Evolutionary conservation across 1,140 invertebrate genomes (phyloP).

Genomic region (Pseudobourletiella spinata): DNA sequence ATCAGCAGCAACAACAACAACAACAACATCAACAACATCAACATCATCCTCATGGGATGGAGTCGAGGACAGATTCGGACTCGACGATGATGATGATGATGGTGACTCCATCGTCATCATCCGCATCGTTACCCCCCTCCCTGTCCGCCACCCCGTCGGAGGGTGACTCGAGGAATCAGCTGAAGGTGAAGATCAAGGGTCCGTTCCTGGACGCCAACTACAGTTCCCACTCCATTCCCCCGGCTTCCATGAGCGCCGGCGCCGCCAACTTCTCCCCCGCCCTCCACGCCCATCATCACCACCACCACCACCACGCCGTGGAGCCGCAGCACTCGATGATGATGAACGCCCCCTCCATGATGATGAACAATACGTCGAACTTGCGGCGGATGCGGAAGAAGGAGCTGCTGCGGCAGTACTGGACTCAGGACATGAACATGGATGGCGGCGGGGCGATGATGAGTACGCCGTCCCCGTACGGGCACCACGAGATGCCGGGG

Average conservation of each 20-base stretch:
- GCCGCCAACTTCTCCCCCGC: conserved; percentile 41
- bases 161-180: conserved; percentile 58
- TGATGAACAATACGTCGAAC: conserved; percentile 51
- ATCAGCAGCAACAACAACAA: not conserved
- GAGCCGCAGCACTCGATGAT: conserved; percentile 23
- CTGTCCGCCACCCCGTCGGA: not conserved
- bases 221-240: conserved; percentile 45
- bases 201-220: conserved; percentile 72
- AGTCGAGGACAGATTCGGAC: not conserved
- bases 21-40: not conserved
- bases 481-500: conserved; percentile 19
- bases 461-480: conserved; percentile 42
- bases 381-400: conserved; percentile 79
- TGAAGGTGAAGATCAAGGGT: conserved; percentile 85
- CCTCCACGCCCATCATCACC: too few relatives aligned
- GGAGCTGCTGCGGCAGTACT: conserved; percentile 72
- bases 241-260: not conserved
- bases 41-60: not conserved
- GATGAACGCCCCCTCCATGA: conserved; percentile 9
- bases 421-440: conserved; percentile 76
- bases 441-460: too few relatives aligned
- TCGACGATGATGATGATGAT: not conserved
- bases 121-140: not conserved
- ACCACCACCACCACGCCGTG: conserved; percentile 41
- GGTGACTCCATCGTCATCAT: not conserved